phyloP scores from a whole-genome alignment of 2,888 invertebrate species.

The Ornithoptera priamus region DNA sequence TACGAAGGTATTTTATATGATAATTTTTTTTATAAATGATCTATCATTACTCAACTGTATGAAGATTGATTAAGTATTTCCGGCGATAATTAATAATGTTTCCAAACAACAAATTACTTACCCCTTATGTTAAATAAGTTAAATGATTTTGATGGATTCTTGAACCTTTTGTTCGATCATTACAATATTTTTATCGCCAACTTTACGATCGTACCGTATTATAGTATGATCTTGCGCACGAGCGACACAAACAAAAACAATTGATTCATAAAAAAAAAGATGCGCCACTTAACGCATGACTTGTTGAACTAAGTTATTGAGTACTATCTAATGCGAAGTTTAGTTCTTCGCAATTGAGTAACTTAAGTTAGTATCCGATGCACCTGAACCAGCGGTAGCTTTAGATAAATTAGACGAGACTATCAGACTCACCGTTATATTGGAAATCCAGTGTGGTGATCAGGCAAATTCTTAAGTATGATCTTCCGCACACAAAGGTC shows the following conservation, averaged over 20 bases:
- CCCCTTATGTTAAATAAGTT: no score
- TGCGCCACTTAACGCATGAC: constrained; percentile 4
- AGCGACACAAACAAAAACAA: background rate
- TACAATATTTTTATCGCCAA: no score
- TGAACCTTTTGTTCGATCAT: no score
- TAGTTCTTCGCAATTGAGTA: background rate
- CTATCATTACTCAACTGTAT: no score
- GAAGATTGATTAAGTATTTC: no score
- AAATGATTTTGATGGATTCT: no score
- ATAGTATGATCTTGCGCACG: no score
- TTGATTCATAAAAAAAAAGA: background rate
- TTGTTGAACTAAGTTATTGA: background rate
- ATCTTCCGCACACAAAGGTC: constrained; percentile 48
- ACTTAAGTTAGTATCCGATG: background rate
- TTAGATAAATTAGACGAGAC: background rate
- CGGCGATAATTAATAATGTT: no score
- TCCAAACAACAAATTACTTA: no score
- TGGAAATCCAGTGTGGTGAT: constrained; percentile 66
- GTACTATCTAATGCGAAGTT: background rate
- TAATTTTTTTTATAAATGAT: no score
- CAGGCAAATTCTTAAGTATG: constrained; percentile 35
- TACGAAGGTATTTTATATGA: no score
- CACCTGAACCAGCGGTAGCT: background rate
- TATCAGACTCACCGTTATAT: constrained; percentile 52
- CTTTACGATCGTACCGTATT: no score